phyloP scores from a whole-genome alignment of 2,113 vertebrate species.

The Pollimyrus isidori region DNA sequence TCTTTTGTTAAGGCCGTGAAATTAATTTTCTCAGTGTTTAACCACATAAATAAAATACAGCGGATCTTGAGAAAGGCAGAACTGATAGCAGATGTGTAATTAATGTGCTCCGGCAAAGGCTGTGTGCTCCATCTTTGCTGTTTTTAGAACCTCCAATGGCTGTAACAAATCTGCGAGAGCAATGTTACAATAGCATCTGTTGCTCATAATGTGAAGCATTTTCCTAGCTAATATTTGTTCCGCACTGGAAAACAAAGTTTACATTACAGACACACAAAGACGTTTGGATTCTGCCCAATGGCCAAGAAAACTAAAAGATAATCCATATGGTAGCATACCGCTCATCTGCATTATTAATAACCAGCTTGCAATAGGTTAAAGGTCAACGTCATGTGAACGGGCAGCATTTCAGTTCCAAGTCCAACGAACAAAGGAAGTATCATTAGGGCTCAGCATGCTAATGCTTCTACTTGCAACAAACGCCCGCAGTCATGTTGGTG shows the following conservation, averaged over 20 bases:
- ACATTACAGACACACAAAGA: neutral
- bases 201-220: conserved; percentile 5
- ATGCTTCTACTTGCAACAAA: neutral
- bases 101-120: neutral
- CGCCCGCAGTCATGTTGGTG: neutral
- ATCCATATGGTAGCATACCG: neutral
- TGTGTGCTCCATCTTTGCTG: neutral
- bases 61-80: neutral
- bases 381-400: too few relatives aligned
- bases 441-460: neutral
- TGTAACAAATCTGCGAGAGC: neutral
- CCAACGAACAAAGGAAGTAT: neutral
- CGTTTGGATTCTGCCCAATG: neutral
- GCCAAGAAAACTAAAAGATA: conserved; percentile 5
- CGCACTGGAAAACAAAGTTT: neutral
- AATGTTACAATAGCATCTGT: neutral
- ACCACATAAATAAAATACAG: neutral
- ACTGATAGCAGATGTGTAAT: neutral
- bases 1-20: neutral
- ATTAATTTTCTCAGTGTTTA: neutral
- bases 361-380: neutral
- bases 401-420: neutral
- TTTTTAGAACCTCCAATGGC: neutral
- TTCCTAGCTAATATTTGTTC: neutral
- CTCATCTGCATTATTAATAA: neutral